Conservation (phyloP, 2,797 vertebrate genomes). For the Rhinella marina region DNA sequence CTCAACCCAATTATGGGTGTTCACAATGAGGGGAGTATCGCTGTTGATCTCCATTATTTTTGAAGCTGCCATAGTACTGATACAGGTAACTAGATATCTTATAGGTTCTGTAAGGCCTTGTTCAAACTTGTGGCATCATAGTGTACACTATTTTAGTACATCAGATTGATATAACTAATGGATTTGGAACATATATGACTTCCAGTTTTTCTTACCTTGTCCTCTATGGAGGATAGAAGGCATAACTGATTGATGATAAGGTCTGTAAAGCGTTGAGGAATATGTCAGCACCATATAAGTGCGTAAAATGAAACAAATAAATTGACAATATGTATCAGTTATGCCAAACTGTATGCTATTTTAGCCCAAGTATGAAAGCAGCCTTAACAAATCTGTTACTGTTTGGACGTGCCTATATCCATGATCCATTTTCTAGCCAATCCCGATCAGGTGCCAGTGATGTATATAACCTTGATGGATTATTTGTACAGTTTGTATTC, state of each 20-base stretch:
- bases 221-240: slow-evolving; percentile 16
- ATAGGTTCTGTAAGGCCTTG: neutral
- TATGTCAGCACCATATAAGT: too few species aligned
- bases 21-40: neutral
- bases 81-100: neutral
- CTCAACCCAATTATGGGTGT: neutral
- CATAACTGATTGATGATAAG: neutral
- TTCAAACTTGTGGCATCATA: neutral
- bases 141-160: neutral
- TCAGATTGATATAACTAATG: neutral
- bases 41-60: neutral
- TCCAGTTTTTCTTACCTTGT: neutral
- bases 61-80: neutral
- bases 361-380: neutral
- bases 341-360: neutral
- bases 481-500: slow-evolving; percentile 6
- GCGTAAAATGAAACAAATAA: too few species aligned
- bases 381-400: neutral
- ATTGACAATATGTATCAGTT: neutral
- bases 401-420: neutral
- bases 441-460: neutral
- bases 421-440: neutral
- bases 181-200: neutral
- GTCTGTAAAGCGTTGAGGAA: too few species aligned
- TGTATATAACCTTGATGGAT: neutral